Percentiles rank a stretch among this genome's conserved stretches.
Conservation (phyloP, 2,888 invertebrate species). For the Lathronympha strigana region DNA sequence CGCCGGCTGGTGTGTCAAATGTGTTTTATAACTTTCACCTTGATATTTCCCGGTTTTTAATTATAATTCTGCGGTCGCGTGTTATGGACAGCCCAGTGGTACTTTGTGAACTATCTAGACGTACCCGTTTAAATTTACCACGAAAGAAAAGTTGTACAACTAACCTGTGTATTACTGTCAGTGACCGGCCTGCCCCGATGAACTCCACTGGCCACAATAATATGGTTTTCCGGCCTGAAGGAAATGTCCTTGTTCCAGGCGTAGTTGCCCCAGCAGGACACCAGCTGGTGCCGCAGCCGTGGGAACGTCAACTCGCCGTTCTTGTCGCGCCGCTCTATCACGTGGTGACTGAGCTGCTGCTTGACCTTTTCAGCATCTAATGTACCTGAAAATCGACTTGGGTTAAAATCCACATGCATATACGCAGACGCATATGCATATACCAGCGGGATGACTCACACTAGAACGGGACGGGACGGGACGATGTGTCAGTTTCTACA, state of each 20-base stretch:
- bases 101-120: too few species aligned
- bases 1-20: too few species aligned
- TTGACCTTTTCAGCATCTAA: constrained; percentile 83
- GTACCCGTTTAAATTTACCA: too few species aligned
- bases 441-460: too few species aligned
- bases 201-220: constrained; percentile 85
- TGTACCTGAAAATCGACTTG: constrained; percentile 64
- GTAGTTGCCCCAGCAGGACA: constrained; percentile 90
- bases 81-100: too few species aligned
- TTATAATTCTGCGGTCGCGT: too few species aligned
- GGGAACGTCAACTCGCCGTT: constrained; percentile 86
- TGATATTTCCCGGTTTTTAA: too few species aligned
- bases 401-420: too few species aligned
- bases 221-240: constrained; percentile 88
- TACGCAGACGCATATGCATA: too few species aligned
- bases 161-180: constrained; percentile 90
- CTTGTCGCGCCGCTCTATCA: constrained; percentile 83
- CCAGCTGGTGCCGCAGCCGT: constrained; percentile 86
- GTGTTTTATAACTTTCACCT: too few species aligned
- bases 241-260: constrained; percentile 87
- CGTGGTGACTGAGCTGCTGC: constrained; percentile 72
- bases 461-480: too few species aligned
- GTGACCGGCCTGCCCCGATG: constrained; percentile 88
- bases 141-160: not conserved
- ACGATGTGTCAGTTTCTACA: too few species aligned